A percentile compares a stretch with the other conserved stretches of the same genome.
Evolutionary conservation across 1,140 invertebrate species (phyloP).

Genomic region (Zaprionus camerounensis): DNA sequence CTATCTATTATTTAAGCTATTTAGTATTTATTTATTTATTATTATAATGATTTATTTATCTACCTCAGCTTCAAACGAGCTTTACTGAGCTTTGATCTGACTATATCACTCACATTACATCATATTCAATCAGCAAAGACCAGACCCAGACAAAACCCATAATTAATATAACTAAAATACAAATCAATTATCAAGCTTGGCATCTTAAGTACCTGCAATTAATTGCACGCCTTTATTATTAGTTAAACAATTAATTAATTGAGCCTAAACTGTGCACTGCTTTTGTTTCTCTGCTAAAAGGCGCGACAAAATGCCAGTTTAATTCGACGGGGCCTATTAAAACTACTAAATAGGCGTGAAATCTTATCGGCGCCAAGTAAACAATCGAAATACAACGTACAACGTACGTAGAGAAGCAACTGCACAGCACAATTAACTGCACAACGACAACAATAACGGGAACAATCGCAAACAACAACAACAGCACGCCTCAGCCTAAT

Average conservation of each 20-base stretch:
- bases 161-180: neutral
- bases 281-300: constrained; percentile 9
- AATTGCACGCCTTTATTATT: neutral
- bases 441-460: constrained; percentile 17
- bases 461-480: constrained; percentile 23
- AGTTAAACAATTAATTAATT: constrained; percentile 16
- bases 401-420: constrained; percentile 14
- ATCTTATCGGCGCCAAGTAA: constrained; percentile 44
- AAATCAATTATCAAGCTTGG: neutral
- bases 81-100: no score
- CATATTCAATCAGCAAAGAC: no score
- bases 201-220: neutral
- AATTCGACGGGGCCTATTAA: constrained; percentile 21
- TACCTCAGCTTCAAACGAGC: no score
- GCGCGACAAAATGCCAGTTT: constrained; percentile 12
- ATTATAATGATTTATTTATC: no score
- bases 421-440: constrained; percentile 33
- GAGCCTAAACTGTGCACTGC: constrained; percentile 11
- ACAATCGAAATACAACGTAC: constrained; percentile 37
- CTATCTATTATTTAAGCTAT: no score
- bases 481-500: constrained; percentile 48
- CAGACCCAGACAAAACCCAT: neutral
- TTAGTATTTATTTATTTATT: no score
- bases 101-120: no score
- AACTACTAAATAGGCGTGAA: constrained; percentile 41